Evolutionary conservation across 2,113 vertebrate genomes (phyloP).

Genomic region (Laticauda laticaudata): DNA sequence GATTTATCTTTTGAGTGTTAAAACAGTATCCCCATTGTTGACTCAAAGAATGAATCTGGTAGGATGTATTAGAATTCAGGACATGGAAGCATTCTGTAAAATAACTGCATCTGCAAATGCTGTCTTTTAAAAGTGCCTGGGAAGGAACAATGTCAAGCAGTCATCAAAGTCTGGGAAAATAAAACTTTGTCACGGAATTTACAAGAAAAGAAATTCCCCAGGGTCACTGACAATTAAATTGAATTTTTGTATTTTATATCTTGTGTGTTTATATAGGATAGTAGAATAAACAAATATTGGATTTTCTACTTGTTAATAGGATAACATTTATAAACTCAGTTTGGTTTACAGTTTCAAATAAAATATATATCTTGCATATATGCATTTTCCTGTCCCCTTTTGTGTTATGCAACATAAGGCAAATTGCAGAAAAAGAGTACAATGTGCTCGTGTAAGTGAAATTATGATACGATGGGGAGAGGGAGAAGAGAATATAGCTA

Average conservation of each 20-base stretch:
- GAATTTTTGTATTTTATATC: neutral
- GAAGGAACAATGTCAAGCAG: constrained; percentile 21
- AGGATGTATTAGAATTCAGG: neutral
- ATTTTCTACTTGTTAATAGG: neutral
- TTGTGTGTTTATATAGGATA: neutral
- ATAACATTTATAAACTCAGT: neutral
- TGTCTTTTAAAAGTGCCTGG: neutral
- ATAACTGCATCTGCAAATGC: neutral
- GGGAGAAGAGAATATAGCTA: neutral
- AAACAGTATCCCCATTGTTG: constrained; percentile 35
- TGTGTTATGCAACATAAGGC: neutral
- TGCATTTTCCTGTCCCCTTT: neutral
- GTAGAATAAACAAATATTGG: neutral
- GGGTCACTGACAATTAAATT: neutral
- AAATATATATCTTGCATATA: neutral
- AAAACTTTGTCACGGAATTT: neutral
- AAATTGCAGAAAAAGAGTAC: neutral
- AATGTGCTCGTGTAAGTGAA: neutral
- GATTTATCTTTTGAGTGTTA: constrained; percentile 27
- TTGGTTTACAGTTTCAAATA: neutral
- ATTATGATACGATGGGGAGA: neutral
- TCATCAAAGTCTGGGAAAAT: constrained; percentile 24
- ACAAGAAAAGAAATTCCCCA: neutral
- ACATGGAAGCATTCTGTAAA: constrained; percentile 9
- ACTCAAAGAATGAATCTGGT: neutral